Conservation (phyloP, 2,113 vertebrate genomes). For the Burhinus oedicnemus region DNA sequence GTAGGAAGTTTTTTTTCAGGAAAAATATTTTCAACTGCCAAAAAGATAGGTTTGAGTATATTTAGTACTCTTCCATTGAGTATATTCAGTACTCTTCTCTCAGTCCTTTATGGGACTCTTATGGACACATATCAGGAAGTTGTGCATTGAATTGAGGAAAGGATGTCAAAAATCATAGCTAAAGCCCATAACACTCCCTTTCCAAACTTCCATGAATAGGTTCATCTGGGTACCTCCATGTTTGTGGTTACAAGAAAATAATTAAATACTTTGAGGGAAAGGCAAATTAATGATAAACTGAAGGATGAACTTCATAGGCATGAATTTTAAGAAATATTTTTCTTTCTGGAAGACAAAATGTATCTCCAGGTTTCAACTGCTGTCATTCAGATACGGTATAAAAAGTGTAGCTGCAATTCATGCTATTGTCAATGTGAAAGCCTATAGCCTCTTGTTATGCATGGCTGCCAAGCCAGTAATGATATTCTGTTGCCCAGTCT, state of each 20-base stretch:
- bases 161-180: not conserved
- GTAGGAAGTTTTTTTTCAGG: not conserved
- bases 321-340: not conserved
- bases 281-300: not conserved
- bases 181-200: not conserved
- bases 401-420: not conserved
- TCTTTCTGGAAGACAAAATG: not conserved
- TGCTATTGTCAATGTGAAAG: not conserved
- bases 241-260: not conserved
- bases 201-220: not conserved
- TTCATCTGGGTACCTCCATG: not conserved
- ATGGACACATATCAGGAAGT: accelerated
- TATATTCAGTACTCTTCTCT: not conserved
- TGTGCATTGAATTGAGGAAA: not conserved
- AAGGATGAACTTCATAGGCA: not conserved
- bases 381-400: not conserved
- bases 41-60: not conserved
- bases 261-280: not conserved
- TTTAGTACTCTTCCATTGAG: not conserved
- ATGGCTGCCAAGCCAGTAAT: not conserved
- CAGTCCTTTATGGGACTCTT: not conserved
- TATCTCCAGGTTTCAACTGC: not conserved
- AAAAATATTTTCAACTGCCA: not conserved
- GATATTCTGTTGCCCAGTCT: not conserved
- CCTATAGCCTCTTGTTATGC: not conserved